Percentiles rank a stretch among this genome's conserved stretches.
Conservation (phyloP, 2,113 vertebrate genomes). For the Lethenteron camtschaticum region DNA sequence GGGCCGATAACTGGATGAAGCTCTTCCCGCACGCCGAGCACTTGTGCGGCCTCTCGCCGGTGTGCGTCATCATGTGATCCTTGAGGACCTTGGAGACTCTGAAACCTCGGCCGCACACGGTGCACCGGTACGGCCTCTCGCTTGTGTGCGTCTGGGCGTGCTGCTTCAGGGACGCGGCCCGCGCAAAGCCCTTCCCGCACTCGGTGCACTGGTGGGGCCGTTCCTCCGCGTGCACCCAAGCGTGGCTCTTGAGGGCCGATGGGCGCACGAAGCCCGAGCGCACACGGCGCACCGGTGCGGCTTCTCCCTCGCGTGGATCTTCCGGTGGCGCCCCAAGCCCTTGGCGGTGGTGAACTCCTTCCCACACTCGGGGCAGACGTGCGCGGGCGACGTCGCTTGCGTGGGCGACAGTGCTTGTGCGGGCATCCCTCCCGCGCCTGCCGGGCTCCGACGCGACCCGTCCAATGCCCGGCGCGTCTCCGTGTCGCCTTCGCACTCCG, state of each 20-base stretch:
- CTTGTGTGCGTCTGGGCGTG: background rate
- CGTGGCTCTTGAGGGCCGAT: background rate
- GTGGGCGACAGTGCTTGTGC: no score
- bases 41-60: background rate
- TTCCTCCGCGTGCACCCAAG: background rate
- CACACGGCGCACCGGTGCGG: slow-evolving; percentile 1
- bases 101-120: background rate
- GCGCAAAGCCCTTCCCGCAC: slow-evolving; percentile 4
- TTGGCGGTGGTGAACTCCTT: no score
- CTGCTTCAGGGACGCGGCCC: background rate
- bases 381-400: no score
- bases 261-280: background rate
- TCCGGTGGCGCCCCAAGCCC: no score
- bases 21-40: background rate
- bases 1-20: slow-evolving; percentile 1
- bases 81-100: background rate
- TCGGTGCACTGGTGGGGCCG: background rate
- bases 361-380: no score
- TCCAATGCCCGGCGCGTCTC: no score
- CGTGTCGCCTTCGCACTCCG: no score
- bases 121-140: background rate
- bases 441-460: no score
- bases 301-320: background rate
- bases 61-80: slow-evolving; percentile 1
- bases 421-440: no score